Conservation (phyloP, 2,113 vertebrate genomes). For the Chloebia gouldiae region DNA sequence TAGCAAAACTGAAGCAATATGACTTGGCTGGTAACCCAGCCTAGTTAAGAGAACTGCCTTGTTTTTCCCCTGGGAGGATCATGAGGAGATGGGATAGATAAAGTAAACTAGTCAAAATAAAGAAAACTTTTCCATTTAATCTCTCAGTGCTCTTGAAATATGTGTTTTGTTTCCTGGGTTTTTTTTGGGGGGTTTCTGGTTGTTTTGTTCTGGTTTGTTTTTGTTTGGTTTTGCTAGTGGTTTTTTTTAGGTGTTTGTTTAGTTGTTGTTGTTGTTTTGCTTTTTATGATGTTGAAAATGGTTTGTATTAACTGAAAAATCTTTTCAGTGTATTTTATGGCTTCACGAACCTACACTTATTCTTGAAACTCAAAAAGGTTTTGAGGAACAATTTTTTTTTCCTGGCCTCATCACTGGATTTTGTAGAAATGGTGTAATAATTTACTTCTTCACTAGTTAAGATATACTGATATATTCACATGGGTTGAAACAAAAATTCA, state of each 20-base stretch:
- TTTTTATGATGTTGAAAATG: fast-evolving
- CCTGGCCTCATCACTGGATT: neutral
- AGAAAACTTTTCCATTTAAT: neutral
- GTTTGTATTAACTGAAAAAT: neutral
- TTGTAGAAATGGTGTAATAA: neutral
- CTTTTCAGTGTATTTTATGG: neutral
- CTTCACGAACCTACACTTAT: neutral
- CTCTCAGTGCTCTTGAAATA: neutral
- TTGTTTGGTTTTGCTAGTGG: neutral
- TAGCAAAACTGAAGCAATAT: neutral
- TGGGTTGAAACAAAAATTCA: neutral
- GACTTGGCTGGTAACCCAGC: neutral
- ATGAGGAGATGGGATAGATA: neutral
- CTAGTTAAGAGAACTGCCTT: neutral
- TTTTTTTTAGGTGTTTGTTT: too few relatives aligned
- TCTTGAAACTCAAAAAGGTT: neutral
- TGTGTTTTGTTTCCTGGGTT: neutral
- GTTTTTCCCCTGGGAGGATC: neutral
- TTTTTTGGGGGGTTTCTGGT: neutral
- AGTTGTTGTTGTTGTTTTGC: too few relatives aligned
- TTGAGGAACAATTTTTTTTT: neutral
- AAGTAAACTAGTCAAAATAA: neutral
- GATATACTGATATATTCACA: neutral
- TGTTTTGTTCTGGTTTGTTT: neutral
- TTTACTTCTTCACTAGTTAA: neutral